Evolutionary conservation across 2,888 invertebrate species (phyloP), one percentile per base, ranked within the genome.

Genomic region (Pseudococcus viburni): DNA sequence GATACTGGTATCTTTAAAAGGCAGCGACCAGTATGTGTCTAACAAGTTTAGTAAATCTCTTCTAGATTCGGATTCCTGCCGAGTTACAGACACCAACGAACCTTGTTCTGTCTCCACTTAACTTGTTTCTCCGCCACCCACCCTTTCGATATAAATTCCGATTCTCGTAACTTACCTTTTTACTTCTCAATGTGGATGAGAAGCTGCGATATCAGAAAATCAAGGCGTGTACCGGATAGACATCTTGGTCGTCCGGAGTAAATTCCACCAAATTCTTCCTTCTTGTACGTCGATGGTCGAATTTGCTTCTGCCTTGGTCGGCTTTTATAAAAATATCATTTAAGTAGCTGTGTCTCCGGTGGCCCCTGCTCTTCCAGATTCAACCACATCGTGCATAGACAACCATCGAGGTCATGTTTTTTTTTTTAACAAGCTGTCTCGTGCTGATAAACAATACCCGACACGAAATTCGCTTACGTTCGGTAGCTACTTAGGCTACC

Each of bases 41-140:
- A 80, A 80, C 80, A 80, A 80, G 80, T 80, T 80, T 80, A 80
- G 80, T 80, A 80, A 80, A 80, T 80, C 80, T 80, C 80, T 19
- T 80, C 59, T 33, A 33, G 26, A 33, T 33, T 33, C 26, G 42
- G 86, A 86, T 86, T 86, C 86, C 86, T 86, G 68, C 68, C 42
- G 64, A 64, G 86, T 68, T 86, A 86, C 68, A 86, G 86, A 86
- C 86, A 86, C 86, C 64, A 86, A 86, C 80, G 64, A 86, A 86
- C 86, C 86, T 86, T 86, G 86, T 86, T 86, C 59, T 86, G 86
- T 86, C 86, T 86, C 86, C 86, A 86, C 86, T 86, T 42, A 39
- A 86, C 86, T 86, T 68, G 86, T 86, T 80, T 86, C 64, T 59
- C 86, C 86, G 86, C 86, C 86, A 86, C 86, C 86, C 64, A 86